These are phyloP conservation scores for Amiota mariae DNA, from an alignment of 2,888 invertebrate genomes.

Conservation along the genomic window DNA sequence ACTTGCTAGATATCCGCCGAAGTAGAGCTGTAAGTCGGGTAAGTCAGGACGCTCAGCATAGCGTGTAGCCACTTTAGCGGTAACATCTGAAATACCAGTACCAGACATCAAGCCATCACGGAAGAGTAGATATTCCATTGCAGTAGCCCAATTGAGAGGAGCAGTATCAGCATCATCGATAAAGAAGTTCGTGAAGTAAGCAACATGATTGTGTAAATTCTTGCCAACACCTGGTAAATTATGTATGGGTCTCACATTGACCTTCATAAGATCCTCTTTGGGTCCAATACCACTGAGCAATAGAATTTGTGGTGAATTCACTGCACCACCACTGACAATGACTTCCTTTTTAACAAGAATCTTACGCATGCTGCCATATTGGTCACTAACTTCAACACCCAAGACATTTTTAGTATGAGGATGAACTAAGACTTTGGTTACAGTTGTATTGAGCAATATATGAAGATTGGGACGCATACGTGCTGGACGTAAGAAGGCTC, in stretches of 20 bases:
- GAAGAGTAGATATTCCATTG: conserved; percentile 91
- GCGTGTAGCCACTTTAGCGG: conserved; percentile 86
- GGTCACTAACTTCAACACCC: conserved; percentile 80
- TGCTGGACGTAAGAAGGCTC: conserved; percentile 88
- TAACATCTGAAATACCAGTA: conserved; percentile 90
- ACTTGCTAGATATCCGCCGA: conserved; percentile 89
- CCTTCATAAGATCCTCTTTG: conserved; percentile 79
- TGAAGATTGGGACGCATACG: conserved; percentile 85
- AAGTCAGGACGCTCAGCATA: conserved; percentile 83
- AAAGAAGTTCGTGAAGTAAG: conserved; percentile 84
- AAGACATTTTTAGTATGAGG: conserved; percentile 82
- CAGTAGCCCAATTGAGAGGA: conserved; percentile 92
- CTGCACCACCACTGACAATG: conserved; percentile 85
- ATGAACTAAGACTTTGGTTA: conserved; percentile 84
- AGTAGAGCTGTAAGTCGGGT: conserved; percentile 90
- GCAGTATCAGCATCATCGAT: conserved; percentile 89
- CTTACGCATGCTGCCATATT: conserved; percentile 75
- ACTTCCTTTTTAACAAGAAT: conserved; percentile 88
- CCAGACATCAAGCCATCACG: conserved; percentile 92
- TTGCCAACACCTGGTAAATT: conserved; percentile 86
- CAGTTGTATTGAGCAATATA: conserved; percentile 88
- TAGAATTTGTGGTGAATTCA: conserved; percentile 94
- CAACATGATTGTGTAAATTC: conserved; percentile 91
- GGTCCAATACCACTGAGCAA: conserved; percentile 93
- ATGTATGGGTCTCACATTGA: conserved; percentile 80